Percentiles rank a stretch among this genome's conserved stretches.
Evolutionary conservation across 2,797 vertebrate species (phyloP).

Genomic region (Botia kubotai): DNA sequence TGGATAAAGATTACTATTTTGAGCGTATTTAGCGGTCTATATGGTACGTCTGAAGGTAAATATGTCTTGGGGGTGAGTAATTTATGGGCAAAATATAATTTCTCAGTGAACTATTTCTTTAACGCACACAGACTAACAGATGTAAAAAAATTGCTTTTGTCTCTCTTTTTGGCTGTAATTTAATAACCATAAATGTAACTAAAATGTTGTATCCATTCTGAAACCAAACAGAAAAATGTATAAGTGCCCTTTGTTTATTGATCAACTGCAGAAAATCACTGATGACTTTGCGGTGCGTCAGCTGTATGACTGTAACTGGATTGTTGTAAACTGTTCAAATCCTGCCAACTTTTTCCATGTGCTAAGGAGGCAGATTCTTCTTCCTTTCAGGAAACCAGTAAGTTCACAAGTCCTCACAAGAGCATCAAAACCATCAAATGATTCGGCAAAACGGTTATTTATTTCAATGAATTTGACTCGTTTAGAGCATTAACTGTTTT

Average conservation of each 20-base stretch:
- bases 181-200: not conserved
- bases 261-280: slow-evolving; percentile 73
- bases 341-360: slow-evolving; percentile 89
- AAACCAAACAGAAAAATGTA: not conserved
- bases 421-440: not conserved
- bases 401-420: slow-evolving; percentile 56
- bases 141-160: not conserved
- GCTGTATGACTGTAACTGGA: slow-evolving; percentile 90
- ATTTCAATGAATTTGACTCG: not conserved
- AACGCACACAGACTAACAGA: too few species aligned
- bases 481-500: not conserved
- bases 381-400: slow-evolving; percentile 90
- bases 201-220: not conserved
- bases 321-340: slow-evolving; percentile 87
- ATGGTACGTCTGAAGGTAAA: too few species aligned
- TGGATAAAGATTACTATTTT: too few species aligned
- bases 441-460: not conserved
- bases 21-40: too few species aligned
- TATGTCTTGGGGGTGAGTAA: too few species aligned
- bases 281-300: slow-evolving; percentile 85
- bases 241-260: not conserved
- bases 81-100: too few species aligned
- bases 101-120: too few species aligned
- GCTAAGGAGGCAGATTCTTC: slow-evolving; percentile 85
- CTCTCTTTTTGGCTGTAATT: not conserved